These are phyloP conservation scores for Tursiops truncatus DNA, from an alignment of 2,113 vertebrate species.

Conservation along the genomic window DNA sequence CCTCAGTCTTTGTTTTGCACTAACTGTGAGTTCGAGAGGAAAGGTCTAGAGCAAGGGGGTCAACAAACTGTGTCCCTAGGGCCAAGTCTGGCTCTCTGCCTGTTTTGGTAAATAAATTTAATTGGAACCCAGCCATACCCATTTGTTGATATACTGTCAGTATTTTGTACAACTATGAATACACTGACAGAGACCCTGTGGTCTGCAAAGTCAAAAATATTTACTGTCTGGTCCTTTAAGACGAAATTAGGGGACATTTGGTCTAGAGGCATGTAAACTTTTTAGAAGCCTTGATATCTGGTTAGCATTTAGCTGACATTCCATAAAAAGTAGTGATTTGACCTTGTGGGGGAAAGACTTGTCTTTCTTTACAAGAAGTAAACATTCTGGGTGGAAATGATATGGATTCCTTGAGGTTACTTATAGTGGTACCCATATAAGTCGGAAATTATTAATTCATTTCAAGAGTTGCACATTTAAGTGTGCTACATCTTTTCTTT, in stretches of 20 bases:
- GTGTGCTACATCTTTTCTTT: not conserved
- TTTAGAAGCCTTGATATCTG: constrained; percentile 3
- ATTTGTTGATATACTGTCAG: not conserved
- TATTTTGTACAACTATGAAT: not conserved
- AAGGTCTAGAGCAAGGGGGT: not conserved
- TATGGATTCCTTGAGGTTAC: not conserved
- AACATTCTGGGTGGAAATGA: not conserved
- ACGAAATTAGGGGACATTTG: not conserved
- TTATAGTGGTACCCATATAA: not conserved
- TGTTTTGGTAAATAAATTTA: not conserved
- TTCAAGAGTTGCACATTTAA: not conserved
- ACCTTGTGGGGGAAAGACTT: not conserved
- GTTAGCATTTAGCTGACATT: not conserved
- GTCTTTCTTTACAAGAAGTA: not conserved
- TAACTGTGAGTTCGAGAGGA: not conserved
- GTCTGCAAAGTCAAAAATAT: not conserved
- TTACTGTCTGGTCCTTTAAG: not conserved
- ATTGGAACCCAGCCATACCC: not conserved
- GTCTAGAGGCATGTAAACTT: not conserved
- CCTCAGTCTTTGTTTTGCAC: not conserved
- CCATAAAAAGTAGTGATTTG: not conserved
- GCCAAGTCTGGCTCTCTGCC: not conserved
- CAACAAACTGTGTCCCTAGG: not conserved
- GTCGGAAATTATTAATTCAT: not conserved
- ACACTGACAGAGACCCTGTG: not conserved